Conservation (phyloP, 2,888 invertebrate genomes). For the Tetragnatha montana region DNA sequence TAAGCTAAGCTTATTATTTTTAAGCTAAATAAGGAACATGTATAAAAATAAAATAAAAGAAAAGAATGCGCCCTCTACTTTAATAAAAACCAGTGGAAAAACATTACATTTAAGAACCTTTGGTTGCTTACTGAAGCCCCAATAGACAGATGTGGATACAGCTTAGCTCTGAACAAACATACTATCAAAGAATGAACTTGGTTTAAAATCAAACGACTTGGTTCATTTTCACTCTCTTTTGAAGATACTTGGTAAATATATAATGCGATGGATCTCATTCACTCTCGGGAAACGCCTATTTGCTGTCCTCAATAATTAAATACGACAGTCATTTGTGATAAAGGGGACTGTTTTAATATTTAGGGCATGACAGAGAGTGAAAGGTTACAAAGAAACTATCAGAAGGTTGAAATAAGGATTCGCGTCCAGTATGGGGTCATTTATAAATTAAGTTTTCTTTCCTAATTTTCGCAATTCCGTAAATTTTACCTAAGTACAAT, state of each 20-base stretch:
- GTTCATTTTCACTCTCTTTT: not conserved
- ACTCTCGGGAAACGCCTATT: constrained; percentile 1
- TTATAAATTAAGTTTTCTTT: no score
- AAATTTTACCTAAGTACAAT: no score
- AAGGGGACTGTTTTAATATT: not conserved
- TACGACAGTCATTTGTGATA: not conserved
- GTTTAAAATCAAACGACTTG: not conserved
- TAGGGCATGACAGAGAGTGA: not conserved
- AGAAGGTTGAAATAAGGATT: not conserved
- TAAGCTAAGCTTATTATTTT: no score
- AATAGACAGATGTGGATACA: not conserved
- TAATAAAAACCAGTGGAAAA: no score
- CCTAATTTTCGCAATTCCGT: no score
- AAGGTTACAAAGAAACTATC: not conserved
- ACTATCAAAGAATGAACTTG: not conserved
- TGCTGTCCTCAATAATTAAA: not conserved
- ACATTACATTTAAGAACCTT: not conserved
- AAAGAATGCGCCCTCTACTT: no score
- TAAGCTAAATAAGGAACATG: no score
- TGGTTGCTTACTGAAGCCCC: not conserved
- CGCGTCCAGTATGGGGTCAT: no score
- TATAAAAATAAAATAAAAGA: no score
- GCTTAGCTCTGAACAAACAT: not conserved
- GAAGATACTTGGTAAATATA: not conserved
- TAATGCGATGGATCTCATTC: not conserved